Conservation (phyloP, 2,888 invertebrate genomes). For the Zygothrica quintamaculata region DNA sequence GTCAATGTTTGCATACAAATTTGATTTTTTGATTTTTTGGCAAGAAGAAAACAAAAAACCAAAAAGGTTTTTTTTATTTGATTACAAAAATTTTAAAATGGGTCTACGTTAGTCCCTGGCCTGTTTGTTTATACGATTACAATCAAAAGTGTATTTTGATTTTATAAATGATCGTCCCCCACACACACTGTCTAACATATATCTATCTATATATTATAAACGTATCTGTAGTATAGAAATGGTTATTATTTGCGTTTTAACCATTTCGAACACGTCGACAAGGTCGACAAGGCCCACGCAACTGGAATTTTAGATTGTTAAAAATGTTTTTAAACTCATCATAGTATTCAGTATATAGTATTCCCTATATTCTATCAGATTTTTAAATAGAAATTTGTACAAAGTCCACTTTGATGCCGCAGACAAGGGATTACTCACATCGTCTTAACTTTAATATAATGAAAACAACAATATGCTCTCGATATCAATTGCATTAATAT, state of each 20-base stretch:
- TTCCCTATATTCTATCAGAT: not conserved
- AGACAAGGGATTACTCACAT: no score
- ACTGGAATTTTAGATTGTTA: slow-evolving; percentile 37
- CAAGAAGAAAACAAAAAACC: slow-evolving; percentile 12
- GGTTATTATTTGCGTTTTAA: slow-evolving; percentile 30
- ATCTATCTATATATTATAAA: slow-evolving; percentile 3
- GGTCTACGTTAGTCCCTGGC: slow-evolving; percentile 42
- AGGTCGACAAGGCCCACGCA: slow-evolving; percentile 40
- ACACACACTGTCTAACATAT: slow-evolving; percentile 3
- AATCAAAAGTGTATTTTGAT: slow-evolving; percentile 16
- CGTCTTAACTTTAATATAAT: no score
- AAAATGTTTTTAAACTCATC: not conserved
- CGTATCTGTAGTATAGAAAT: slow-evolving; percentile 12
- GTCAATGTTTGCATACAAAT: slow-evolving; percentile 34
- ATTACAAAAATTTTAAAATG: slow-evolving; percentile 30
- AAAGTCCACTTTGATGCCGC: not conserved
- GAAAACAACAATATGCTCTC: no score
- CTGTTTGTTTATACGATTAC: slow-evolving; percentile 25
- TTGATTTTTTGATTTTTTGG: slow-evolving; percentile 21
- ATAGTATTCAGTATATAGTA: no score
- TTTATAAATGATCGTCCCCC: slow-evolving; percentile 8
- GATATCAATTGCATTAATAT: no score
- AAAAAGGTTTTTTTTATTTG: slow-evolving; percentile 32
- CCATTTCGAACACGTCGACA: slow-evolving; percentile 46
- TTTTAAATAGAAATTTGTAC: not conserved